Evolutionary conservation across 1,140 invertebrate genomes (phyloP).

Genomic region (Zaprionus ornatus): DNA sequence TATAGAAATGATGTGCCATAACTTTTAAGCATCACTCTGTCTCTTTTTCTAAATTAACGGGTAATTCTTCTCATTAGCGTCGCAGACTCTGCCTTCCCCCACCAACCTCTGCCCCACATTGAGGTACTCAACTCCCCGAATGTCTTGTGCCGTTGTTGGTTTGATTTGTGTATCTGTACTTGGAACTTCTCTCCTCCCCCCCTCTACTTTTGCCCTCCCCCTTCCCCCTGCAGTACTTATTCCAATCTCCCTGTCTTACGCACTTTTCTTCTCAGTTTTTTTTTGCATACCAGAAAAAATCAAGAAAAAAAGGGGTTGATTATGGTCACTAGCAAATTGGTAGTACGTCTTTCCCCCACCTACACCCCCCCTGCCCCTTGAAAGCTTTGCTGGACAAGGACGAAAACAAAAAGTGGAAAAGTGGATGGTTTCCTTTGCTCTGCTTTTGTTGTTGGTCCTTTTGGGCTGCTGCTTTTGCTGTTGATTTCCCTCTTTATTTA

Average conservation of each 20-base stretch:
- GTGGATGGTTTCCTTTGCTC: constrained; percentile 69
- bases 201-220: not conserved
- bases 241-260: constrained; percentile 42
- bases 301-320: constrained; percentile 73
- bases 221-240: not conserved
- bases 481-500: constrained; percentile 57
- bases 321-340: constrained; percentile 81
- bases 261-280: constrained; percentile 42
- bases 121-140: not conserved
- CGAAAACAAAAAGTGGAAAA: constrained; percentile 72
- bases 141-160: not conserved
- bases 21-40: not conserved
- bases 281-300: constrained; percentile 59
- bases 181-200: not conserved
- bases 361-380: not conserved
- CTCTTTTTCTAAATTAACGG: not conserved
- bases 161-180: constrained; percentile 39
- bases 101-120: not conserved
- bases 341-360: constrained; percentile 46
- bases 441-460: constrained; percentile 26
- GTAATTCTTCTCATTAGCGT: constrained; percentile 2
- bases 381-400: constrained; percentile 54
- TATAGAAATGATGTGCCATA: not conserved
- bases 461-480: constrained; percentile 52
- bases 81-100: not conserved